phyloP scores from a whole-genome alignment of 1,140 invertebrate species.

The Aethina tumida region DNA sequence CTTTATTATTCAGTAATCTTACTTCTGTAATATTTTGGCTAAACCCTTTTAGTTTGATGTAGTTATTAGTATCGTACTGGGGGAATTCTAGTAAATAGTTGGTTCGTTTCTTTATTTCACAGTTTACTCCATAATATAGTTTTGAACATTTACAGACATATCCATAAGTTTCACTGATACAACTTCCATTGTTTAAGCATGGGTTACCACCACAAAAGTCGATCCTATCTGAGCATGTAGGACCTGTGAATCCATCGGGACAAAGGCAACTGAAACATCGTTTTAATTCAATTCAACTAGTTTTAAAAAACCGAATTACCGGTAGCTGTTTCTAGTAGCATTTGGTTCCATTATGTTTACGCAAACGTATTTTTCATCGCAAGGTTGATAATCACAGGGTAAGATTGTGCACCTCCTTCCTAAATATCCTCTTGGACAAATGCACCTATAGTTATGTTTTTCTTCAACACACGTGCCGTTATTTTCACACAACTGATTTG shows the following conservation, averaged over 20 bases:
- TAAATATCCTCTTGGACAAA: slow-evolving; percentile 46
- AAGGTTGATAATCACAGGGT: slow-evolving; percentile 48
- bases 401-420: slow-evolving; percentile 43
- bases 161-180: slow-evolving; percentile 33
- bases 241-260: slow-evolving; percentile 41
- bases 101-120: slow-evolving; percentile 37
- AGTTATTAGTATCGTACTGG: slow-evolving; percentile 43
- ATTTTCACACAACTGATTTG: slow-evolving; percentile 43
- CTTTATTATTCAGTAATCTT: slow-evolving; percentile 9
- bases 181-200: slow-evolving; percentile 44
- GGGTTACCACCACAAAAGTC: slow-evolving; percentile 46
- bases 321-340: slow-evolving; percentile 35
- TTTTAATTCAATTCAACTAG: background rate
- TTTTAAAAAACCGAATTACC: slow-evolving; percentile 20
- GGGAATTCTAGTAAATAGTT: slow-evolving; percentile 46
- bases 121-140: slow-evolving; percentile 34
- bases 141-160: slow-evolving; percentile 36
- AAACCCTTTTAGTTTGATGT: slow-evolving; percentile 39
- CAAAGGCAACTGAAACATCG: slow-evolving; percentile 40
- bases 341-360: slow-evolving; percentile 35
- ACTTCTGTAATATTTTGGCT: slow-evolving; percentile 36
- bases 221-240: slow-evolving; percentile 35
- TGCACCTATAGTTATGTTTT: slow-evolving; percentile 44
- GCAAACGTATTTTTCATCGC: slow-evolving; percentile 42
- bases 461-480: slow-evolving; percentile 42